phyloP scores from a whole-genome alignment of 2,888 invertebrate genomes.

The Aphidoletes aphidimyza region DNA sequence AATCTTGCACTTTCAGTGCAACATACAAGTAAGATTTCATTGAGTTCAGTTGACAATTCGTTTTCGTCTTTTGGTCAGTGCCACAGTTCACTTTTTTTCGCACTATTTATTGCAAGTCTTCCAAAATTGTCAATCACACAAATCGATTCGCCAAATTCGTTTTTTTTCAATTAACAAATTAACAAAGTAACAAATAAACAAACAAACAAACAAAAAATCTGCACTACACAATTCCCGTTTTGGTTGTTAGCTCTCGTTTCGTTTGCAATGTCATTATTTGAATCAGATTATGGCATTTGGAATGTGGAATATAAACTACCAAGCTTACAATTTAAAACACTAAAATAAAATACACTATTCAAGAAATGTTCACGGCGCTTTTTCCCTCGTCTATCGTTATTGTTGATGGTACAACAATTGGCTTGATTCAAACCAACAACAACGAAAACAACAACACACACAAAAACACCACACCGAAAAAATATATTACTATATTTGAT shows the following conservation, averaged over 20 bases:
- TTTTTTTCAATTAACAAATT: too few species aligned
- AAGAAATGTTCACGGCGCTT: not conserved
- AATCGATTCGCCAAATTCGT: not conserved
- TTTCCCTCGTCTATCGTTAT: not conserved
- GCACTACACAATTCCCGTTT: conserved; percentile 1
- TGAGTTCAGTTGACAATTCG: too few species aligned
- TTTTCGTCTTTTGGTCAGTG: too few species aligned
- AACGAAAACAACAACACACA: too few species aligned
- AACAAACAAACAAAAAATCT: too few species aligned
- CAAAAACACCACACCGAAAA: too few species aligned
- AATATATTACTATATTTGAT: not conserved
- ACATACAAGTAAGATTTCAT: too few species aligned
- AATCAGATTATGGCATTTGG: conserved; percentile 46
- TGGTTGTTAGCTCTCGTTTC: not conserved
- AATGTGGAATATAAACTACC: conserved; percentile 25
- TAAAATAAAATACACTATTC: not conserved
- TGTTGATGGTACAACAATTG: not conserved
- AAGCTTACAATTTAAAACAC: not conserved
- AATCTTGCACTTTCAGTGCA: too few species aligned
- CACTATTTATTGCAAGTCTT: too few species aligned
- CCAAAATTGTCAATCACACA: not conserved
- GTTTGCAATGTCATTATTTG: conserved; percentile 8
- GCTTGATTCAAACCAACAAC: too few species aligned
- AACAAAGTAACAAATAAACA: too few species aligned
- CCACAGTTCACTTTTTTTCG: too few species aligned